Base-by-base conservation (phyloP, 2,797 vertebrate species). In the Chaetophractus vellerosus region DNA sequence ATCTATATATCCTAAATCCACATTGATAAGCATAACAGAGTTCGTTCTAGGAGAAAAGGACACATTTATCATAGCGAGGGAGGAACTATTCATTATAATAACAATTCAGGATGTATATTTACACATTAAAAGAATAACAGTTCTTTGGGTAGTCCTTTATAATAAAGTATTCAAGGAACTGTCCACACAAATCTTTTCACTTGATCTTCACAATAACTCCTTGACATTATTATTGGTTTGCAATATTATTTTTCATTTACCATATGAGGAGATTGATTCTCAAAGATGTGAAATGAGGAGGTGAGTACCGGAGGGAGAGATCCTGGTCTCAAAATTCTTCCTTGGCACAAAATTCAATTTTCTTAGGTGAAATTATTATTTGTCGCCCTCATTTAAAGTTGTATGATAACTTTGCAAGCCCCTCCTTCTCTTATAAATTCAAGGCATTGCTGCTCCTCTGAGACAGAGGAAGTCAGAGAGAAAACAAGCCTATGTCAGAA, bases 81-180 rank as follows among this genome's bases (percentile, higher is more conserved):
- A 84, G 18, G 84, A 57, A 78, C 8, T 72, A 36, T 31, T 71
- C 85, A 92, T 41, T 52, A 71, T 48, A 57, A 83, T 33, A 18
- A 24, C 45, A 86, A 86, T 96, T 94, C 45, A 33, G 52, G 14
- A 2, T 92, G 6, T 28, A 31, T 85, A 66, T 68, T 86, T 61
- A 89, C 26, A 86, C 52, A 68, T 24, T 15, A 14, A 45, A 79
- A 82, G 28, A 79, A 41, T 55, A 78, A 41, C 33, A 50, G 18
- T 68, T 26, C 16, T 63, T 79, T 21, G 15, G 23, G 18, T 24
- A 61, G 83, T 91, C 21, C 31, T 71, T 76, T 86, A 81, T 9
- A 64, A 81, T 31, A 63, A 80, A 50, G 4, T 68, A 18, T 78
- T 81, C 75, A 84, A 83, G 68, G 21, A 57, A 16, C 10, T 79